phyloP scores from a whole-genome alignment of 2,888 invertebrate genomes.

The Conchocele bisecta region DNA sequence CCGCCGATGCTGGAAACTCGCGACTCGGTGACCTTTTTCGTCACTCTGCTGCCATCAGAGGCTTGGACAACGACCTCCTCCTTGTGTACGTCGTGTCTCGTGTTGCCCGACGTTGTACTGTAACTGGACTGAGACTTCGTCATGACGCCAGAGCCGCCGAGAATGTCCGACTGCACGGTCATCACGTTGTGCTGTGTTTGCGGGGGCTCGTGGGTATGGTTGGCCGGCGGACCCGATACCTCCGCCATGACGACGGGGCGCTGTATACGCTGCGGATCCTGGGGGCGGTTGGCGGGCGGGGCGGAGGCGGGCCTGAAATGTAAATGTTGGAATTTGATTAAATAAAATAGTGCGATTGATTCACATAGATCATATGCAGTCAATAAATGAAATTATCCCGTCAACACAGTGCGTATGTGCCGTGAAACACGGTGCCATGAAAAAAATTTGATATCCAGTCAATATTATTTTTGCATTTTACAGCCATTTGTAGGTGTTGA shows the following conservation, averaged over 20 bases:
- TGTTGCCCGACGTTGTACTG: constrained; percentile 34
- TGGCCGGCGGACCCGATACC: constrained; percentile 3
- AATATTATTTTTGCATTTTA: too few species aligned
- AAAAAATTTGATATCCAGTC: too few species aligned
- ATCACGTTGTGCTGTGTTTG: background rate
- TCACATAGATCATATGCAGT: too few species aligned
- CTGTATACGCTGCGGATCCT: constrained; percentile 41
- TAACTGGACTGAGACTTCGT: constrained; percentile 40
- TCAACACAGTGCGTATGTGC: too few species aligned
- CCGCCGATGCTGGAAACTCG: constrained; percentile 1
- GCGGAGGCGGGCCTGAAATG: constrained; percentile 35
- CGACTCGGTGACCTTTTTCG: constrained; percentile 53
- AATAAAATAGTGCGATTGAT: too few species aligned
- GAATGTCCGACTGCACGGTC: background rate
- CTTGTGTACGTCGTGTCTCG: constrained; percentile 36
- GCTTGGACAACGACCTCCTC: constrained; percentile 38
- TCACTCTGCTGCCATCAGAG: constrained; percentile 40
- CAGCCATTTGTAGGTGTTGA: too few species aligned
- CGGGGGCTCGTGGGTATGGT: background rate
- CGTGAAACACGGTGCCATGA: too few species aligned
- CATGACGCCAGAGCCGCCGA: too few species aligned
- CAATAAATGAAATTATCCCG: too few species aligned
- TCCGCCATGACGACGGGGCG: constrained; percentile 38
- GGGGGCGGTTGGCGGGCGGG: constrained; percentile 27
- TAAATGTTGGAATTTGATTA: too few species aligned